Evolutionary conservation across 2,797 vertebrate species (phyloP), one percentile per base, ranked within the genome.

Genomic region (Pipistrellus nathusii): DNA sequence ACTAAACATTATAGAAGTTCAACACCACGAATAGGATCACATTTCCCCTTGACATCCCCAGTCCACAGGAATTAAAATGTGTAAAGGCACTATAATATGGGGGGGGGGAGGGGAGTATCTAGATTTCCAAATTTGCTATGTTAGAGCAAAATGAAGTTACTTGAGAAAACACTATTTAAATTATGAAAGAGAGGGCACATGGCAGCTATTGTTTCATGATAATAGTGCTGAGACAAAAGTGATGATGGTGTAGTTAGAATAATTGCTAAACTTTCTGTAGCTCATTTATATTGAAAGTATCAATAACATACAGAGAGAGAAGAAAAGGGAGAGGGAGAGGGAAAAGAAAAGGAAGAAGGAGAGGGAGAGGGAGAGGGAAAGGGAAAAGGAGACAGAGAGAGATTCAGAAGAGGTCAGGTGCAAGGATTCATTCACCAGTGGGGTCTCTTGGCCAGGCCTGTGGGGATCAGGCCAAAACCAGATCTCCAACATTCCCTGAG

Each of bases 41-140:
- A 51, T 57, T 75, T 10, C 15, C 11, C 17, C 20, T 68, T 84
- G 35, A 14, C 3, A 59, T 62, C 68, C 8, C 5, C 15, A 78
- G 30, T 51, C 2, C 5, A 44, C 18, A n/a, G 35, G 15, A 55
- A 48, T 68, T 55, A 72, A 83, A 86, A 46, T 2, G 32, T 72
- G 18, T 8, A 76, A 18, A 17, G 8, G 3, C 18, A 66, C 59
- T 8, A 55, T 35, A 6, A 20, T 27, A 83, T 46, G 1, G 8
- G 62, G 8, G 0, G 6, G 15, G 15, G 46, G 20, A n/a, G 0
- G n/a, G 12, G 27, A 17, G 69, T 59, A 17, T 44, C 35, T 80
- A 7, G 13, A 86, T 91, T 90, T 93, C 11, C 25, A 69, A 93
- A 93, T 44, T 27, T 44, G 10, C 20, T 38, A 80, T 71, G 17